Evolutionary conservation across 2,113 vertebrate genomes (phyloP), one percentile per base, ranked within the genome.

Genomic region (Mellivora capensis): DNA sequence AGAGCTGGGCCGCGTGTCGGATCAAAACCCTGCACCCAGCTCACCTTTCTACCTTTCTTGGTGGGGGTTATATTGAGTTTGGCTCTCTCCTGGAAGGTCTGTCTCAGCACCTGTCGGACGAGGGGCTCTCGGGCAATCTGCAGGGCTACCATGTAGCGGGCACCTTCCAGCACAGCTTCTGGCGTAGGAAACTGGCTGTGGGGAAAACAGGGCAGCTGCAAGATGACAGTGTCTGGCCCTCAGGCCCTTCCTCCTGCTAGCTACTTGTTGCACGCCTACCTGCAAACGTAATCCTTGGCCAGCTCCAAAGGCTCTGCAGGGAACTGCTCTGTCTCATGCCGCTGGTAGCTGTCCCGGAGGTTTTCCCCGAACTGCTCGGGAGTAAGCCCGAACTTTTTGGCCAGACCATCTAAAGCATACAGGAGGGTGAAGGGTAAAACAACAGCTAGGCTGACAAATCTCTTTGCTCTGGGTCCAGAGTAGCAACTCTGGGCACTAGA

Each of bases 281-380:
- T 99, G 99, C 99, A 99, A 44, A 99, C 99, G 0, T 99, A 99
- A 98, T 99, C 99, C 98, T 99, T 99, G 83, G 99, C 99, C 98
- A 99, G 98, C 97, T 99, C 99, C 85, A 99, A 96, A 1, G 99
- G 99, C 98, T 99, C 99, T 1, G 99, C 99, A 0, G 99, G 99
- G 96, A 99, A 99, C 98, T 99, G 99, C 98, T 99, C 99, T 0
- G 99, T 99, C 98, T 99, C 99, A 0, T 99, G 99, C 80, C 99
- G 99, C 96, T 99, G 99, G 98, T 99, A 99, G 98, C 99, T 99
- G 98, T 99, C 99, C 90, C 99, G 98, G 62, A 99, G 99, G 91
- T 99, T 99, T 97, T 99, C 99, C 87, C 99, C 99, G 98, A 99
- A 99, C 93, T 99, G 99, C 96, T 99, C 99, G 25, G 99, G 99